Conservation (phyloP, 2,797 vertebrate genomes). For the Pangasius djambal region DNA sequence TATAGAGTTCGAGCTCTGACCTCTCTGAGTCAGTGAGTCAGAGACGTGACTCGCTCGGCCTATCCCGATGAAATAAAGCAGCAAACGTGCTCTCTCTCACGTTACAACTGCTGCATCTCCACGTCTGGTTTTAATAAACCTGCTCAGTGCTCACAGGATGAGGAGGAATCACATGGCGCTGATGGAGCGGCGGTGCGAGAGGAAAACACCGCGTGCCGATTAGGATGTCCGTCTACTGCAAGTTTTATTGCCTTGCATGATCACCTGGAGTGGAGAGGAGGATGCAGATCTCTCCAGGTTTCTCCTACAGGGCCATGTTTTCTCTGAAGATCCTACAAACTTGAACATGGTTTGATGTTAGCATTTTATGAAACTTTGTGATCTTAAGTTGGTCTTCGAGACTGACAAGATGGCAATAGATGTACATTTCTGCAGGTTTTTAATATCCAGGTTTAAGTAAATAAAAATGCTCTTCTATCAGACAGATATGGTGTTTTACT, state of each 20-base stretch:
- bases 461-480: no score
- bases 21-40: conserved; percentile 64
- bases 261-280: not conserved
- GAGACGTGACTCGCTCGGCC: conserved; percentile 61
- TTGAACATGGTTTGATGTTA: not conserved
- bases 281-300: not conserved
- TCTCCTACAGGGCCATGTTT: not conserved
- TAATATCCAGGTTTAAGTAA: no score
- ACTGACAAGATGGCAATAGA: not conserved
- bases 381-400: not conserved
- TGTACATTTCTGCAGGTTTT: not conserved
- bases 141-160: not conserved
- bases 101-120: conserved; percentile 60
- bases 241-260: not conserved
- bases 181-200: not conserved
- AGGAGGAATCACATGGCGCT: not conserved
- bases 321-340: not conserved
- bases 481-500: no score
- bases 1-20: conserved; percentile 60
- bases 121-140: conserved; percentile 62
- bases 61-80: conserved; percentile 54
- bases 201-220: not conserved
- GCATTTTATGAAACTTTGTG: not conserved
- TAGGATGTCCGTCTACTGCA: no score
- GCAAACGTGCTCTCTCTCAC: conserved; percentile 67